Base-by-base conservation (phyloP, 2,113 vertebrate genomes). In the Notothenia coriiceps region DNA sequence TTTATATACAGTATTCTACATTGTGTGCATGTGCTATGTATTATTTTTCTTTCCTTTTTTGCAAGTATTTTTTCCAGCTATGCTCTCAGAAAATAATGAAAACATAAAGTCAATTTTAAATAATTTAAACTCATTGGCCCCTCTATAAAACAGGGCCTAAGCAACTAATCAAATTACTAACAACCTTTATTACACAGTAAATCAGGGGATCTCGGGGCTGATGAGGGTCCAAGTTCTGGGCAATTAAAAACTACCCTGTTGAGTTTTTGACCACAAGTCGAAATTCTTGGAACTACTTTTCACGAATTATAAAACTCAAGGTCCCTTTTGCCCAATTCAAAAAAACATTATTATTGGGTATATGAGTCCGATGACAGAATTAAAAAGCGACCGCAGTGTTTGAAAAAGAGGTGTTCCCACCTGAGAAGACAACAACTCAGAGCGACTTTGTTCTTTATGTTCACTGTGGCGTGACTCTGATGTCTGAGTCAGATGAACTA, bases 391-490 rank as follows among this genome's bases (percentile, higher is more conserved):
- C 43, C 40, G 22, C 22, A 10, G 5, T 1, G 1, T 59, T 51
- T 43, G 46, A 40, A 69, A 35, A 63, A 62, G 14, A 10, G 10
- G 5, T 22, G 51, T 43, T 29, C 25, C 14, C 50, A 64, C 6
- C 47, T 6, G 43, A 63, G 47, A 40, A 65, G 49, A 61, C 55
- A 71, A 22, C 22, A 79, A 18, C 40, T 40, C 13, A 47, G 15
- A 56, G 17, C 3, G 3, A 69, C 35, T 69, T 11, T 25, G 25
- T 40, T 62, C 56, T 57, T 2, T 54, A 10, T 49, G 9, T 79
- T 25, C 29, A 35, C 15, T 22, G 77, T 29, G 55, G 51, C 29
- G 2, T 61, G 65, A 49, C 25, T 6, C 63, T 79, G 49, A 77
- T 52, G 20, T 52, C 66, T 40, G 62, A 66, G 25, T 65, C 50